Evolutionary conservation across 2,888 invertebrate genomes (phyloP).

Genomic region (Rhagonycha fulva): DNA sequence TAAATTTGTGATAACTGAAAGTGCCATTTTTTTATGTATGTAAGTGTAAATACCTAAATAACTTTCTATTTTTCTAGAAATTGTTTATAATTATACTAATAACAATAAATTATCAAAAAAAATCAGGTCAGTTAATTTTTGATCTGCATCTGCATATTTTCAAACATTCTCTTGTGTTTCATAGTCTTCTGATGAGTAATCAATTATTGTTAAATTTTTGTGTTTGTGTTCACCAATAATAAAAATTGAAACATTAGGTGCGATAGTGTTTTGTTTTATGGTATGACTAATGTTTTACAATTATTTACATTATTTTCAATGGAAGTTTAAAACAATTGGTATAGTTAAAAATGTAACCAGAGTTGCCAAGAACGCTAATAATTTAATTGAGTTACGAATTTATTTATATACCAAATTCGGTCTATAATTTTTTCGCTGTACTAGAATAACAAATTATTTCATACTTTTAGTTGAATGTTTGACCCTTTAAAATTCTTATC

Average conservation of each 20-base stretch:
- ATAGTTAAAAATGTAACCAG: background rate
- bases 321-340: background rate
- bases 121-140: background rate
- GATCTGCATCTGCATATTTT: background rate
- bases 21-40: background rate
- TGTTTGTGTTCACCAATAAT: background rate
- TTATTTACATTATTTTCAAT: background rate
- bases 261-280: background rate
- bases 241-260: background rate
- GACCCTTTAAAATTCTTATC: background rate
- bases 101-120: background rate
- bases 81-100: background rate
- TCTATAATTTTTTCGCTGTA: background rate
- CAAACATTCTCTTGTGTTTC: background rate
- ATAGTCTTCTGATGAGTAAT: background rate
- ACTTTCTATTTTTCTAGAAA: background rate
- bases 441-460: background rate
- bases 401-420: background rate
- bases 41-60: background rate
- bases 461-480: background rate
- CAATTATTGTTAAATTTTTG: background rate
- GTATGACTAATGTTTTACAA: background rate
- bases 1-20: background rate
- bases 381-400: background rate
- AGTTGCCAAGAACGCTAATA: background rate